Percentiles rank a stretch among this genome's conserved stretches.
phyloP scores from a whole-genome alignment of 2,113 vertebrate species.

The Ciconia maguari region DNA sequence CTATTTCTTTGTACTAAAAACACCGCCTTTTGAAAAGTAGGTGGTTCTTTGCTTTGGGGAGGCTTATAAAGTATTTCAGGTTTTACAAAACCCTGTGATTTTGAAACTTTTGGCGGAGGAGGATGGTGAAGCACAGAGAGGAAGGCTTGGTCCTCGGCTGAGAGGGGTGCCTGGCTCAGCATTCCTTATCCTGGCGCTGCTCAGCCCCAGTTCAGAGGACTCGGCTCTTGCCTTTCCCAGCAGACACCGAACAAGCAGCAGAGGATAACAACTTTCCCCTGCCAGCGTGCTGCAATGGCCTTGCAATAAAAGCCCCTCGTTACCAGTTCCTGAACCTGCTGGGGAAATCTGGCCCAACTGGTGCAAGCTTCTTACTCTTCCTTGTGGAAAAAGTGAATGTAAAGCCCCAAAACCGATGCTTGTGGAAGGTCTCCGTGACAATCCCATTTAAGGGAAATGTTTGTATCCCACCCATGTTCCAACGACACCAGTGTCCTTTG shows the following conservation, averaged over 20 bases:
- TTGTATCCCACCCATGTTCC: background rate
- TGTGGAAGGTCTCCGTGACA: background rate
- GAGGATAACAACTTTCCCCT: background rate
- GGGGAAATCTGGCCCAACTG: background rate
- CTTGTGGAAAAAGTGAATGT: rapidly evolving
- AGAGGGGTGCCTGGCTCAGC: background rate
- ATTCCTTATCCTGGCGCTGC: background rate
- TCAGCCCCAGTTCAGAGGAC: background rate
- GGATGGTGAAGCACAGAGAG: background rate
- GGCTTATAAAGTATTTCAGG: background rate
- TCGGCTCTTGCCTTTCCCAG: background rate
- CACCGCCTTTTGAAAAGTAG: background rate
- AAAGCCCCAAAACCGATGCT: background rate
- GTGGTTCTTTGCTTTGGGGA: background rate
- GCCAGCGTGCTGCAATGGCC: rapidly evolving
- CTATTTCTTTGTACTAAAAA: background rate
- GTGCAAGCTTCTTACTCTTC: background rate
- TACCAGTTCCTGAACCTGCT: background rate
- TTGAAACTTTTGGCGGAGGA: background rate
- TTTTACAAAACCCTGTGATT: background rate
- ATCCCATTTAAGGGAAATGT: background rate
- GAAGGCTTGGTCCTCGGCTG: background rate
- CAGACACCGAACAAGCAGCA: background rate
- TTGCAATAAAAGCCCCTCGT: rapidly evolving
- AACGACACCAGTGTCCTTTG: background rate